phyloP scores from a whole-genome alignment of 2,797 vertebrate genomes.

The Sebastes glaucus region DNA sequence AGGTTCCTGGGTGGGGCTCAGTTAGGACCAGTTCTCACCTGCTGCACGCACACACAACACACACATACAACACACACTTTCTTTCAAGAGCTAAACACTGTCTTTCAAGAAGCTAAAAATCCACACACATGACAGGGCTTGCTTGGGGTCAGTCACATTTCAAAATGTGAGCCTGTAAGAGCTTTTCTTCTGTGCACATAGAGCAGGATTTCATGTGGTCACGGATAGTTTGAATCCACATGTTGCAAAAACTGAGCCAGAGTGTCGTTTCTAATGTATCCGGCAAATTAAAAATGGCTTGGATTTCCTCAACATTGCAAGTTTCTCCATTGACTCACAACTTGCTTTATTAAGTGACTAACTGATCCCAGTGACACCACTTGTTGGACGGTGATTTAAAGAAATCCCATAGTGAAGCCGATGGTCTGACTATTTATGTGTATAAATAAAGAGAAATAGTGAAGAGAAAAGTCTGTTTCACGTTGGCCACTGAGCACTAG shows the following conservation, averaged over 20 bases:
- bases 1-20: constrained; percentile 34
- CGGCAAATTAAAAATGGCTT: background rate
- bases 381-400: background rate
- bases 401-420: background rate
- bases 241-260: background rate
- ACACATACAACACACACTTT: constrained; percentile 3
- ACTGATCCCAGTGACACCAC: background rate
- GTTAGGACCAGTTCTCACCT: constrained; percentile 45
- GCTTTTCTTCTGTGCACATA: background rate
- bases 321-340: constrained; percentile 17
- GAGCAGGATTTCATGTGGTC: background rate
- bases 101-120: background rate
- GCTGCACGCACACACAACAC: constrained; percentile 8
- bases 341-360: background rate
- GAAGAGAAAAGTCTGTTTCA: background rate
- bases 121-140: constrained; percentile 28
- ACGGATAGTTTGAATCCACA: background rate
- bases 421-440: background rate
- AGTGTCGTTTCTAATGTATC: background rate
- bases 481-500: background rate
- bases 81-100: background rate
- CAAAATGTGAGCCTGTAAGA: background rate
- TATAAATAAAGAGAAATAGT: background rate
- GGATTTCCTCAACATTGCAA: background rate
- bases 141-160: constrained; percentile 26